Evolutionary conservation across 1,140 invertebrate genomes (phyloP).

Genomic region (Eumaeus atala): DNA sequence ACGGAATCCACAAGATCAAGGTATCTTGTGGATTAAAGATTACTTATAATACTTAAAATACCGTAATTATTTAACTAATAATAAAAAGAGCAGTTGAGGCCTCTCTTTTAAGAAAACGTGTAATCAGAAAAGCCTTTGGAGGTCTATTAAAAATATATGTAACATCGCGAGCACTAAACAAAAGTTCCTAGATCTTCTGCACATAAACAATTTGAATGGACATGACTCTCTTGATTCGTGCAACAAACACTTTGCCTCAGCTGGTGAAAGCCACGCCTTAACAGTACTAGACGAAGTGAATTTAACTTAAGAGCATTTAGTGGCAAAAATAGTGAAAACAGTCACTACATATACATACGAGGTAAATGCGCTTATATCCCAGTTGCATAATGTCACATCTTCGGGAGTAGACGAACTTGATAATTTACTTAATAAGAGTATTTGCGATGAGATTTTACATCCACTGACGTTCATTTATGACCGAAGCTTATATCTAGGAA

Average conservation of each 20-base stretch:
- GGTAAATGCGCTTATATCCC: background rate
- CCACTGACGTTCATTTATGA: slow-evolving; percentile 16
- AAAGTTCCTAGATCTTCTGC: background rate
- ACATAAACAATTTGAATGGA: too few relatives aligned
- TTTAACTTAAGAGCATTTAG: too few relatives aligned
- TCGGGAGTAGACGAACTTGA: slow-evolving; percentile 6
- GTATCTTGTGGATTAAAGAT: too few relatives aligned
- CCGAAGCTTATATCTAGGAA: slow-evolving; percentile 12
- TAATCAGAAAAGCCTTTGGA: background rate
- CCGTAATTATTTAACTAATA: too few relatives aligned
- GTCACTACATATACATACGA: background rate
- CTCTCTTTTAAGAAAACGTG: background rate
- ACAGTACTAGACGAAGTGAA: background rate
- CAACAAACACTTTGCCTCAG: background rate
- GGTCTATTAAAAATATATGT: background rate
- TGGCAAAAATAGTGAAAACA: background rate
- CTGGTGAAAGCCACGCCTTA: background rate
- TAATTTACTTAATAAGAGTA: background rate
- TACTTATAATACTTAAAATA: too few relatives aligned
- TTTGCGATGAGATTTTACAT: background rate
- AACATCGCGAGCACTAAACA: background rate
- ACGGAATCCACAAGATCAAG: too few relatives aligned
- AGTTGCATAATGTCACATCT: background rate
- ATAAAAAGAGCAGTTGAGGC: background rate
- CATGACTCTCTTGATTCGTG: too few relatives aligned